These are phyloP conservation scores for Palythoa grandiflora DNA, from an alignment of 92 coral and sea anemone species.

Conservation along the genomic window DNA sequence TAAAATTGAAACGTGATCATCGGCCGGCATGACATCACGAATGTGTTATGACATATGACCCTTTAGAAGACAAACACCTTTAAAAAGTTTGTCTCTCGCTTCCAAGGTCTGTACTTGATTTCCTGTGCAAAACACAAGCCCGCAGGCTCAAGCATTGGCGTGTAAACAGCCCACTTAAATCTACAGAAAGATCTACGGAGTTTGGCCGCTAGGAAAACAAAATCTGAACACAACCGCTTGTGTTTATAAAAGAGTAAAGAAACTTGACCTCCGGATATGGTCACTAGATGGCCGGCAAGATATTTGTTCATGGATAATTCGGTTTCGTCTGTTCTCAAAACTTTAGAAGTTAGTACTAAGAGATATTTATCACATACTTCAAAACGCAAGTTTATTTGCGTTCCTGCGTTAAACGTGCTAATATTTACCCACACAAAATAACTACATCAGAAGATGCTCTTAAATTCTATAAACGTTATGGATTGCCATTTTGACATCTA, in stretches of 20 bases:
- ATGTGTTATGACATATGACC: neutral
- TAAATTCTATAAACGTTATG: neutral
- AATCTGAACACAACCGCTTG: conserved; percentile 4
- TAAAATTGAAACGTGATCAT: conserved; percentile 22
- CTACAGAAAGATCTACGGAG: neutral
- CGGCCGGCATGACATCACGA: conserved; percentile 25
- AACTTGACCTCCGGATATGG: conserved; percentile 41
- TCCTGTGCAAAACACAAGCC: conserved; percentile 13
- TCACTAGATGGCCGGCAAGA: conserved; percentile 13
- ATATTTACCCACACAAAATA: neutral
- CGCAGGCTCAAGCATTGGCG: neutral
- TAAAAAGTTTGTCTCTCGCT: neutral
- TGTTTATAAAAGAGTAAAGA: conserved; percentile 10
- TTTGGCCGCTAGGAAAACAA: conserved; percentile 1
- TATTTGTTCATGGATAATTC: neutral
- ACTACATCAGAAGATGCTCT: neutral
- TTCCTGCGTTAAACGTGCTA: neutral
- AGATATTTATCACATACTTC: conserved; percentile 12
- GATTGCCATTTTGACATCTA: neutral
- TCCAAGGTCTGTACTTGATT: conserved; percentile 19
- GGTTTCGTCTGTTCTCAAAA: conserved; percentile 26
- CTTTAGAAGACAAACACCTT: conserved; percentile 17
- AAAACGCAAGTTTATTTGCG: neutral
- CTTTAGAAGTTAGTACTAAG: neutral
- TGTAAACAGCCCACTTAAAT: neutral